These are phyloP conservation scores for Pseudomyrmex cubaensis DNA, from an alignment of 1,140 invertebrate genomes.

Conservation along the genomic window DNA sequence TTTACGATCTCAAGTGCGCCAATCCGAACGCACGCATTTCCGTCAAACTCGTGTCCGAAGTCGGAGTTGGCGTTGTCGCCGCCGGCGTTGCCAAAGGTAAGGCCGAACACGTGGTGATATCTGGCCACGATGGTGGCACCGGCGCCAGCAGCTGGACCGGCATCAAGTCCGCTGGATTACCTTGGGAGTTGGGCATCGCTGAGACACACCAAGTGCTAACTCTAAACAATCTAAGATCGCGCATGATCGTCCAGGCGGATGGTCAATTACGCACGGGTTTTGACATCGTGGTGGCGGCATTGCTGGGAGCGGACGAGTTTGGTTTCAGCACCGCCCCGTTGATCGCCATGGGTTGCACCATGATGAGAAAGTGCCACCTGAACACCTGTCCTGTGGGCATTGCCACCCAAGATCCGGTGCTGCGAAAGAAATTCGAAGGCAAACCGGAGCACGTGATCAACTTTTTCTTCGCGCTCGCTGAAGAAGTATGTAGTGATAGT, in stretches of 20 bases:
- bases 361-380: constrained; percentile 99
- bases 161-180: constrained; percentile 97
- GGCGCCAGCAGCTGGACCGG: constrained; percentile 99
- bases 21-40: constrained; percentile 98
- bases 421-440: constrained; percentile 98
- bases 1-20: constrained; percentile 99
- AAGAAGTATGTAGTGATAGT: constrained; percentile 90
- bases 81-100: constrained; percentile 99
- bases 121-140: constrained; percentile 99
- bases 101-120: constrained; percentile 99
- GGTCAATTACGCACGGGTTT: constrained; percentile 97
- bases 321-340: constrained; percentile 99
- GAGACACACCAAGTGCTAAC: constrained; percentile 99
- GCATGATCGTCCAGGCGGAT: constrained; percentile 97
- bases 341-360: constrained; percentile 98
- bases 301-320: constrained; percentile 99
- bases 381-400: constrained; percentile 99
- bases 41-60: constrained; percentile 99
- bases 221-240: constrained; percentile 97
- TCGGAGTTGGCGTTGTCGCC: constrained; percentile 99
- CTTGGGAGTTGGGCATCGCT: constrained; percentile 98
- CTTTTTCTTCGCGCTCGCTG: constrained; percentile 98
- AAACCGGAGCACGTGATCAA: constrained; percentile 99
- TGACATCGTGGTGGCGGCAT: constrained; percentile 98
- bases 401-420: constrained; percentile 97